Evolutionary conservation across 2,888 invertebrate species (phyloP), one percentile per base, ranked within the genome.

Genomic region (Phyllotreta cruciferae): DNA sequence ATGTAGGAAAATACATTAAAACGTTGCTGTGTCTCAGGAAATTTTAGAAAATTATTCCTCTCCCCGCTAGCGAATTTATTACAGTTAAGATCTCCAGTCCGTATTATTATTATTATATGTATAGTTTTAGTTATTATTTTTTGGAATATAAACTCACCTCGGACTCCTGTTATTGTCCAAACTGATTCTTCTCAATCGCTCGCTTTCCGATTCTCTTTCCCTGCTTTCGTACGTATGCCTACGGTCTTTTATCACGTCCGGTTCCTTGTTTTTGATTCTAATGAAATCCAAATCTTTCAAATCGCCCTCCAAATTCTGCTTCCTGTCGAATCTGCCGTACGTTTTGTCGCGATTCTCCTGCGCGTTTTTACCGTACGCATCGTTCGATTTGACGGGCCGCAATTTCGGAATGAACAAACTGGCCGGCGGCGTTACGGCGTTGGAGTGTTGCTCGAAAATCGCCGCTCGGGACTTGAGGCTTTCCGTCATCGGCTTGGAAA

Each of bases 131-230:
- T 41, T 10, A 3, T 41, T 10, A 41, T 38, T 38, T 4, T 36
- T 38, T 24, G 9, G 9, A 41, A 10, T 38, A 63, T 38, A 42
- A n/a, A 72, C 74, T 73, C 72, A 82, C 80, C 78, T 78, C 24
- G 79, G 76, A 70, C 79, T 79, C 65, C 74, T 75, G 60, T 71
- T 75, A 58, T 71, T 75, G 47, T 81, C 81, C 68, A 81, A 74
- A 71, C 81, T 81, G 41, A 77, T 73, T 65, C 80, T 75, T 56
- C 75, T 75, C 62, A 77, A 70, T 50, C 75, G 66, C n/a, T 79
- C 79, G 37, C 70, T 60, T 41, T 79, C 80, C 41, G 72, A 67
- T 62, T 78, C 79, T 56, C 78, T 68, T 47, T 77, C 77, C 49
- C 76, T 73, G 34, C 72, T 71, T 34, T 79, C 79, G 57, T 70